These are phyloP conservation scores for Berghia stephanieae DNA, from an alignment of 1,140 invertebrate species.

Conservation along the genomic window DNA sequence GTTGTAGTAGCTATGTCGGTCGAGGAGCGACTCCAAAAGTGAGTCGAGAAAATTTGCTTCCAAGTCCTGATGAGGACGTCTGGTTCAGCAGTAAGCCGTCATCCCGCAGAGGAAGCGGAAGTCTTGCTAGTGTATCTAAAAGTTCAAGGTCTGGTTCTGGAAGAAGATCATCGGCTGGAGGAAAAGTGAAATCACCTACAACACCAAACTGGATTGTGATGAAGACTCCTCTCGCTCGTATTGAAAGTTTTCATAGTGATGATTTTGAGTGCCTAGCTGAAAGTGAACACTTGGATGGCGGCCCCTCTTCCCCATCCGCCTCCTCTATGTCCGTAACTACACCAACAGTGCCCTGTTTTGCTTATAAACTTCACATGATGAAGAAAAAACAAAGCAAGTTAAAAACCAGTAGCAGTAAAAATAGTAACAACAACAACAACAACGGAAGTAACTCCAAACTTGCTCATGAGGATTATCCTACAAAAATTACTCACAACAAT, in stretches of 20 bases:
- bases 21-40: background rate
- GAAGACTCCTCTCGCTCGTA: constrained; percentile 58
- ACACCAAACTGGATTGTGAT: constrained; percentile 57
- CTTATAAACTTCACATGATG: constrained; percentile 52
- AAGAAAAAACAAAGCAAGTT: constrained; percentile 54
- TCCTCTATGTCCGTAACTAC: constrained; percentile 53
- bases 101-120: constrained; percentile 23
- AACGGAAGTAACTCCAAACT: background rate
- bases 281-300: constrained; percentile 43
- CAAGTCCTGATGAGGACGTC: constrained; percentile 17
- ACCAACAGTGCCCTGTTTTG: constrained; percentile 59
- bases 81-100: background rate
- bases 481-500: constrained; percentile 15
- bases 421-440: constrained; percentile 33
- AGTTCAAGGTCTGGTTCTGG: constrained; percentile 27
- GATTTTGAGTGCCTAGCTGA: constrained; percentile 56
- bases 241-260: constrained; percentile 63
- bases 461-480: background rate
- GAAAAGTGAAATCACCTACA: constrained; percentile 48
- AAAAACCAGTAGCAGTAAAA: constrained; percentile 42
- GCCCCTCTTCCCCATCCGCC: constrained; percentile 38
- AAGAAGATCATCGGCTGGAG: constrained; percentile 24
- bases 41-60: background rate
- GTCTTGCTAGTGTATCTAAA: background rate
- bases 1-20: background rate